Evolutionary conservation across 2,113 vertebrate genomes (phyloP), one percentile per base, ranked within the genome.

Genomic region (Poeciliopsis prolifica): DNA sequence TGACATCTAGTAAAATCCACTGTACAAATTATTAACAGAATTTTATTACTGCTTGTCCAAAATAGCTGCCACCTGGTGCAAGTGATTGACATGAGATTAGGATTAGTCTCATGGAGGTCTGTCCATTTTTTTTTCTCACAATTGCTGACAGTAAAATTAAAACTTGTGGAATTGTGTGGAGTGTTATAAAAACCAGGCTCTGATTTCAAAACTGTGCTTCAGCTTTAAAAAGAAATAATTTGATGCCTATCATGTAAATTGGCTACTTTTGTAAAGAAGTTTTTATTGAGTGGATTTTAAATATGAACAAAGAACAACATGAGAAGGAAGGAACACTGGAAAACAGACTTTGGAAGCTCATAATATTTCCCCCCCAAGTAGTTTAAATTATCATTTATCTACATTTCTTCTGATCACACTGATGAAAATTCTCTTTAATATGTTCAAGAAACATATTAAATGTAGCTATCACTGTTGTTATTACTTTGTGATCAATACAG

Each of bases 401-500:
- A 15, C 35, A 61, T 61, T 61, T 40, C 0, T 71, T 19, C 35
- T 61, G 15, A 71, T 42, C 8, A 54, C 6, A 17, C n/a, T 30
- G 13, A 5, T 3, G 15, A 17, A 22, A 22, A 29, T 17, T 14
- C 1, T 29, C 0, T 22, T 60, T 0, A 48, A 68, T 64, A 65
- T 29, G 9, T 40, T 1, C 1, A 54, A 13, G 30, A 44, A 73
- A 19, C 62, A 82, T 63, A 37, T 62, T 4, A 37, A 8, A 30
- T 68, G 48, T 68, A 64, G 51, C 64, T 69, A 37, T 83, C 44
- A 66, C 65, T 69, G 15, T 51, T 82, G 60, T 33, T 5, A 68
- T 44, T 70, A 72, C 63, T 67, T 61, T 22, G 51, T 76, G 66
- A 28, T 74, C 74, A 40, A 58, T 74, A 40, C 78, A 0, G 60